Conservation (phyloP, 2,797 vertebrate species). For the Chaetodon trifasciatus region DNA sequence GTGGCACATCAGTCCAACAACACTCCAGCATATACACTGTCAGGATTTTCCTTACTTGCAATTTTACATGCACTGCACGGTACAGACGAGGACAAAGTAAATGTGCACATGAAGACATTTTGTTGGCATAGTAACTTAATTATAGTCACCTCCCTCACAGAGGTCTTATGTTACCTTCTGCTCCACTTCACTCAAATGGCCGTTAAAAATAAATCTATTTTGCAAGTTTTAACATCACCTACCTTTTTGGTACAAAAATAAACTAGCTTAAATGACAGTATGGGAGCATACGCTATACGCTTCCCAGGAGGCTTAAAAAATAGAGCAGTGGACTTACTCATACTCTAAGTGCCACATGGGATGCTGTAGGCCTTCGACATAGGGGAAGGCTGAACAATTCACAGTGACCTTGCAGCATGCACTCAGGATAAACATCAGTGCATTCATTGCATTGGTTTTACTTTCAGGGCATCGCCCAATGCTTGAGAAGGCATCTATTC, state of each 20-base stretch:
- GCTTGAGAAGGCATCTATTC: constrained; percentile 39
- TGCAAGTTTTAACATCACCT: constrained; percentile 51
- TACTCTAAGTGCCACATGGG: constrained; percentile 43
- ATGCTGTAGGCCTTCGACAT: constrained; percentile 14
- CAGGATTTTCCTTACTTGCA: constrained; percentile 1
- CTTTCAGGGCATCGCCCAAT: constrained; percentile 24
- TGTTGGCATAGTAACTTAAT: constrained; percentile 59
- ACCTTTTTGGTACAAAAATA: constrained; percentile 54
- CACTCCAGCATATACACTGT: not conserved
- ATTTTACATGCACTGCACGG: constrained; percentile 5
- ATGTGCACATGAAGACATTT: constrained; percentile 56
- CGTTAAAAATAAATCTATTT: constrained; percentile 65
- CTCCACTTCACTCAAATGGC: constrained; percentile 44
- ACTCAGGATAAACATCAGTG: constrained; percentile 1
- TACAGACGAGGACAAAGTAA: constrained; percentile 11
- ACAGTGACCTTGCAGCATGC: constrained; percentile 24
- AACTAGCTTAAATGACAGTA: constrained; percentile 61
- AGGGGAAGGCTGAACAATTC: constrained; percentile 36
- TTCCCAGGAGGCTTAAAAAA: constrained; percentile 57
- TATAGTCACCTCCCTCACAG: constrained; percentile 43
- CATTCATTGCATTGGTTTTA: constrained; percentile 21
- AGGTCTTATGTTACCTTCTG: constrained; percentile 48
- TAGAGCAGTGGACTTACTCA: constrained; percentile 47
- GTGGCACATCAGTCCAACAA: not conserved
- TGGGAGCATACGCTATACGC: constrained; percentile 31